phyloP scores from a whole-genome alignment of 1,140 invertebrate species.

The Heliothis virescens region DNA sequence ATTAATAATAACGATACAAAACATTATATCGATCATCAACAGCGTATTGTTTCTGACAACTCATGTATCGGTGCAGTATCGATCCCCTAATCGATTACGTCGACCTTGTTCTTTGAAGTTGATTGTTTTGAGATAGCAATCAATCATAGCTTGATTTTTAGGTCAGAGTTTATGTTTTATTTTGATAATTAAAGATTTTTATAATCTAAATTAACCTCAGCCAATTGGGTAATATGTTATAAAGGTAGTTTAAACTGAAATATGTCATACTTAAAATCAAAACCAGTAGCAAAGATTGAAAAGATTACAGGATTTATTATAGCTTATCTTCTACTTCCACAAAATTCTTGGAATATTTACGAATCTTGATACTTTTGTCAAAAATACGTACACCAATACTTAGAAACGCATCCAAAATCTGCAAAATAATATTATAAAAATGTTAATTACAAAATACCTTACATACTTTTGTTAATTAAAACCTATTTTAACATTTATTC shows the following conservation, averaged over 20 bases:
- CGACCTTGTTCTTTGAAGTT: conserved; percentile 57
- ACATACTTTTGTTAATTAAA: conserved; percentile 21
- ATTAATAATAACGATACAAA: conserved; percentile 27
- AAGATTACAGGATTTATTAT: no score
- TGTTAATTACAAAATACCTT: neutral
- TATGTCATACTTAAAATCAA: no score
- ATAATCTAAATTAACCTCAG: neutral
- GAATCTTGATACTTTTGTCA: conserved; percentile 11
- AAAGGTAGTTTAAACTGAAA: no score
- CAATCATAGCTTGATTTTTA: conserved; percentile 55
- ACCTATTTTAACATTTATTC: conserved; percentile 18
- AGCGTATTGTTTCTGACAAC: conserved; percentile 63
- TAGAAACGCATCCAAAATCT: neutral
- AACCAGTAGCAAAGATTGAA: no score
- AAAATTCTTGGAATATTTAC: no score
- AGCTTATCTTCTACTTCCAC: no score
- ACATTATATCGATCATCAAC: conserved; percentile 63
- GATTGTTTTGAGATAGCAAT: conserved; percentile 61
- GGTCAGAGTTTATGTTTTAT: neutral
- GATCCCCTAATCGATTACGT: conserved; percentile 56
- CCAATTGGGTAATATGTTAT: neutral
- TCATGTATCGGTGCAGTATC: conserved; percentile 64
- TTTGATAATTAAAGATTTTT: conserved; percentile 1
- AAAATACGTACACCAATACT: neutral
- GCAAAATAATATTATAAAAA: neutral